phyloP scores from a whole-genome alignment of 2,797 vertebrate genomes.

The Cirrhinus mrigala region DNA sequence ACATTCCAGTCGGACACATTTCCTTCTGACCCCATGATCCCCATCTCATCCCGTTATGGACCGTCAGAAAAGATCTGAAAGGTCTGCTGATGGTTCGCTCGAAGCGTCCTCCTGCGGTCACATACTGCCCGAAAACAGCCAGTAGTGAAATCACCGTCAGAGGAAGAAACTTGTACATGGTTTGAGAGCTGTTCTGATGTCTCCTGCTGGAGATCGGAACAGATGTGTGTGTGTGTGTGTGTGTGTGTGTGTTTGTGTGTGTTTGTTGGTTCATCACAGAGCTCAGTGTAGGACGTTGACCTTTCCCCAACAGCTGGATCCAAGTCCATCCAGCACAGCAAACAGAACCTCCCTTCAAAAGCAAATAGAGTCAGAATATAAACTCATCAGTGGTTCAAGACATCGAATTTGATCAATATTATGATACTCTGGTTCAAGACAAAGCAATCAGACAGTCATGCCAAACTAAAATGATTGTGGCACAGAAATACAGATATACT shows the following conservation, averaged over 20 bases:
- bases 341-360: neutral
- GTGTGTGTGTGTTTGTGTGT: neutral
- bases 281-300: neutral
- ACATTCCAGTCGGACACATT: slow-evolving; percentile 49
- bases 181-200: neutral
- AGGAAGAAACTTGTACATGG: slow-evolving; percentile 2
- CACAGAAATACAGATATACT: neutral
- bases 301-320: neutral
- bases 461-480: neutral
- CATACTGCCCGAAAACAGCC: slow-evolving; percentile 1
- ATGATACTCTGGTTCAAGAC: neutral
- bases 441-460: neutral
- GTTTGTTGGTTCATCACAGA: neutral
- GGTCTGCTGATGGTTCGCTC: slow-evolving; percentile 33
- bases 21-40: slow-evolving; percentile 52
- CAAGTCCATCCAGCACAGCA: slow-evolving; percentile 1
- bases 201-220: neutral
- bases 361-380: neutral
- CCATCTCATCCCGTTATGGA: slow-evolving; percentile 54
- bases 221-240: neutral
- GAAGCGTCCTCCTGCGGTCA: neutral
- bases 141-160: slow-evolving; percentile 4
- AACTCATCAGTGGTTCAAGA: neutral
- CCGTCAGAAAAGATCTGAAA: neutral
- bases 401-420: neutral